Conservation (phyloP, 2,888 invertebrate species). For the Andricus quercusramuli region DNA sequence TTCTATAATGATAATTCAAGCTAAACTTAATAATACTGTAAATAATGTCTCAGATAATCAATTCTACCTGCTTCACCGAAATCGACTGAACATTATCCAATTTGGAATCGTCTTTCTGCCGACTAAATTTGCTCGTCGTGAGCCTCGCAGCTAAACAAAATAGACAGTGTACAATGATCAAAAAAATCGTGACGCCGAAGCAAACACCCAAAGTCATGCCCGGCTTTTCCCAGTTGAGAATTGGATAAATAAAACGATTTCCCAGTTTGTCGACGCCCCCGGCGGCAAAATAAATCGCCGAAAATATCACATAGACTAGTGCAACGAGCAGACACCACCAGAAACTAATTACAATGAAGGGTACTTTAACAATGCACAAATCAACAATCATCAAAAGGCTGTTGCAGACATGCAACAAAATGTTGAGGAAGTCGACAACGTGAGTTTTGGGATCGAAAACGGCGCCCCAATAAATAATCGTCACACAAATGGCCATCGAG, state of each 20-base stretch:
- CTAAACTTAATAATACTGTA: neutral
- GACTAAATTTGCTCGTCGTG: neutral
- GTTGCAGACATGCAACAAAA: conserved; percentile 88
- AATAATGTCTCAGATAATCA: neutral
- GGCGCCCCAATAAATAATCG: conserved; percentile 87
- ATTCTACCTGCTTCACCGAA: conserved; percentile 8
- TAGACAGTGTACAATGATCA: conserved; percentile 82
- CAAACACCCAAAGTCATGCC: conserved; percentile 81
- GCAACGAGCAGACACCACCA: conserved; percentile 84
- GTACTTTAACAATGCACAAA: conserved; percentile 86
- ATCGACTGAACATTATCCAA: neutral
- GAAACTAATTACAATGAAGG: conserved; percentile 84
- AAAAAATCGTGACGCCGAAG: conserved; percentile 81
- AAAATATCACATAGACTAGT: conserved; percentile 85
- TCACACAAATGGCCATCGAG: conserved; percentile 86
- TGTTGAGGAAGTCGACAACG: conserved; percentile 84
- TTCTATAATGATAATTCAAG: neutral
- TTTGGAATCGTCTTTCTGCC: neutral
- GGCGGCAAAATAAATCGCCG: conserved; percentile 84
- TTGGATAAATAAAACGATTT: conserved; percentile 85
- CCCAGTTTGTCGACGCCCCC: conserved; percentile 86
- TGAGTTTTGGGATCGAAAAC: conserved; percentile 85
- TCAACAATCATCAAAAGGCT: conserved; percentile 87
- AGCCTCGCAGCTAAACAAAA: conserved; percentile 63
- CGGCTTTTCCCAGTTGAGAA: conserved; percentile 88